Conservation (phyloP, 2,888 invertebrate genomes). For the Chorisops tibialis region DNA sequence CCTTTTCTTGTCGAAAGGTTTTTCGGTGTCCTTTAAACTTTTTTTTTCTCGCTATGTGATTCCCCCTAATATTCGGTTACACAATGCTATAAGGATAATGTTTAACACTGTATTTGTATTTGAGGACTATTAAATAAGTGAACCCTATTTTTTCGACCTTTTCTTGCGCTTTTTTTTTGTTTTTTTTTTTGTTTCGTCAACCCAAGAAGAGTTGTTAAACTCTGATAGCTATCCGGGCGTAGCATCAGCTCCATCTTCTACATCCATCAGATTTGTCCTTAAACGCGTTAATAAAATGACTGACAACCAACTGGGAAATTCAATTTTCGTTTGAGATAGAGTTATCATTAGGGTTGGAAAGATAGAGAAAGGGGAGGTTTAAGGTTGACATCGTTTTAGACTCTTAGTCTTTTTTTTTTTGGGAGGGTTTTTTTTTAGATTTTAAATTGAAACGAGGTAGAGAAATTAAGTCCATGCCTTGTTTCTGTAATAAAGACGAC, state of each 20-base stretch:
- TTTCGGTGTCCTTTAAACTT: conserved; percentile 1
- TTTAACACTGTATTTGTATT: conserved; percentile 31
- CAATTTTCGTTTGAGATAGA: conserved; percentile 33
- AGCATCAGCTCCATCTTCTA: conserved; percentile 22
- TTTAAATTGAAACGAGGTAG: not conserved
- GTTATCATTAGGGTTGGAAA: conserved; percentile 18
- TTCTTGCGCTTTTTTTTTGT: not conserved
- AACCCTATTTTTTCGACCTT: conserved; percentile 14
- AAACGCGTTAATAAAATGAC: conserved; percentile 35
- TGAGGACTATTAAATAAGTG: conserved; percentile 24
- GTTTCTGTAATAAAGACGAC: conserved; percentile 25
- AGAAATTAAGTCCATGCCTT: conserved; percentile 24
- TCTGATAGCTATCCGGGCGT: conserved; percentile 20
- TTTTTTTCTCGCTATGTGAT: not conserved
- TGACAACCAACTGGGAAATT: conserved; percentile 36
- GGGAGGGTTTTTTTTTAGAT: not conserved
- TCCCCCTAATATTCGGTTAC: conserved; percentile 23
- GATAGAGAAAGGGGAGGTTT: not conserved
- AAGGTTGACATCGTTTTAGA: conserved; percentile 12
- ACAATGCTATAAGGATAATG: conserved; percentile 28
- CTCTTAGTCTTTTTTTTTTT: conserved; percentile 10
- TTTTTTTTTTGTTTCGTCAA: not conserved
- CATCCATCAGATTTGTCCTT: conserved; percentile 34
- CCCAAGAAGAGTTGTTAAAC: conserved; percentile 15
- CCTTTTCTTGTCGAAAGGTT: conserved; percentile 27